Conservation (phyloP, 2,888 invertebrate species). For the Limnephilus auricula region DNA sequence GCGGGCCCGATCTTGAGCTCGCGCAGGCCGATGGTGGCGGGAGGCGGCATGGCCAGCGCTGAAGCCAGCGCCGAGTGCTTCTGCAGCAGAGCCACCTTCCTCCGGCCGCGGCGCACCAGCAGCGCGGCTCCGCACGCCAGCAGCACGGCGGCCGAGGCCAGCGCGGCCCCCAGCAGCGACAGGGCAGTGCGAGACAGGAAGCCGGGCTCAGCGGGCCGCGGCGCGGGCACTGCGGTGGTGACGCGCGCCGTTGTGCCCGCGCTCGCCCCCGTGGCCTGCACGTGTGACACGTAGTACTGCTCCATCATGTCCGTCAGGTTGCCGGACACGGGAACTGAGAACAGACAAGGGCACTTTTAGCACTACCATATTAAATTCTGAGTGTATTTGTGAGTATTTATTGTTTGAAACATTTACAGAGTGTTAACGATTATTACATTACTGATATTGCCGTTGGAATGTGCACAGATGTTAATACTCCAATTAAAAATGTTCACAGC, state of each 20-base stretch:
- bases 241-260: conserved; percentile 73
- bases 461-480: no score
- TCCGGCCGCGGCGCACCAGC: conserved; percentile 82
- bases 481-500: no score
- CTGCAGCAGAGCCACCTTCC: conserved; percentile 80
- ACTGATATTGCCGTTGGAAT: no score
- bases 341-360: conserved; percentile 48
- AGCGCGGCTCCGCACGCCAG: conserved; percentile 81
- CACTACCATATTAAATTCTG: background rate
- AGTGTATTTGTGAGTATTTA: no score
- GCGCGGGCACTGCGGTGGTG: conserved; percentile 74
- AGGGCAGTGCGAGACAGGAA: conserved; percentile 77
- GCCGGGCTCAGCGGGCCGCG: conserved; percentile 74
- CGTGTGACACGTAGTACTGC: conserved; percentile 80
- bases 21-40: conserved; percentile 79
- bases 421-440: no score
- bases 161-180: conserved; percentile 82
- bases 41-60: conserved; percentile 70
- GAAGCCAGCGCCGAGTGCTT: conserved; percentile 77
- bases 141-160: conserved; percentile 82
- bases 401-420: no score
- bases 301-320: conserved; percentile 81
- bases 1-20: conserved; percentile 75
- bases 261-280: conserved; percentile 68
- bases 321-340: conserved; percentile 76